Conservation (phyloP, 2,888 invertebrate genomes). For the Spisula subtruncata region DNA sequence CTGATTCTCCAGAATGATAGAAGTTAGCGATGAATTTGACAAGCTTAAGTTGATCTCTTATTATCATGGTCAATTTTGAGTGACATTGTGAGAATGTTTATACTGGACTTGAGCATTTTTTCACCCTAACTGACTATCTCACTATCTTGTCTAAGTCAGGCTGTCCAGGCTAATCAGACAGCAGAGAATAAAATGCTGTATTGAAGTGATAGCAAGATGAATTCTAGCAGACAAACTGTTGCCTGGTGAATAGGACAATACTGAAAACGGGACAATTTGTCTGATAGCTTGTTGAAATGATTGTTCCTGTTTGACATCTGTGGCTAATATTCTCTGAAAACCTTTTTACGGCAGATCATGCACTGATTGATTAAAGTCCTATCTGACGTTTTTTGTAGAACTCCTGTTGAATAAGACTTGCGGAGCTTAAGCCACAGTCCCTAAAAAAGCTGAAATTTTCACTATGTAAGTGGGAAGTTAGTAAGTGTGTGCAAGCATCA, state of each 20-base stretch:
- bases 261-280: background rate
- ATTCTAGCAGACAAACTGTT: background rate
- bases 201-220: background rate
- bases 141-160: background rate
- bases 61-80: conserved; percentile 12
- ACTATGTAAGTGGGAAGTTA: too few species aligned
- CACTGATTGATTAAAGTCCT: background rate
- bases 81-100: background rate
- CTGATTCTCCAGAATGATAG: background rate
- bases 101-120: background rate
- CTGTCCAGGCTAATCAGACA: background rate
- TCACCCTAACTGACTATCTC: background rate
- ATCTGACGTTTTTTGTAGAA: background rate
- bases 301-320: background rate
- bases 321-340: background rate
- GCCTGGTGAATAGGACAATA: background rate
- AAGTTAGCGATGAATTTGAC: background rate
- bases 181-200: background rate
- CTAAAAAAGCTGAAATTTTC: too few species aligned
- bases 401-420: too few species aligned
- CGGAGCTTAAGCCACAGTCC: too few species aligned
- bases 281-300: background rate
- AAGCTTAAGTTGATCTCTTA: conserved; percentile 6
- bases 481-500: too few species aligned
- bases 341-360: background rate